Conservation (phyloP, 2,797 vertebrate species). For the Clangula hyemalis region DNA sequence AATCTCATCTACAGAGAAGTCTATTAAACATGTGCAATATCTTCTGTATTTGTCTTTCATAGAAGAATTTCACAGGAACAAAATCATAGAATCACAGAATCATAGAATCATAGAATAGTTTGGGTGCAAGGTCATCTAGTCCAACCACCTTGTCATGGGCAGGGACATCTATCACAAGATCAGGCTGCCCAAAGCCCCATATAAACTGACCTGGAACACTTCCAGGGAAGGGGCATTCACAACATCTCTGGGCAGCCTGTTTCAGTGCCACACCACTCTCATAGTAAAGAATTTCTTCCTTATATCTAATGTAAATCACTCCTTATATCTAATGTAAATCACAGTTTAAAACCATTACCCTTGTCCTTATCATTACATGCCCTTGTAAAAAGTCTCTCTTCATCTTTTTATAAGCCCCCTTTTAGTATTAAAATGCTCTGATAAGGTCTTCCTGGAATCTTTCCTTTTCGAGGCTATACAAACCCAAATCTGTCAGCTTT, state of each 20-base stretch:
- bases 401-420: background rate
- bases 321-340: background rate
- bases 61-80: background rate
- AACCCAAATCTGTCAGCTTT: background rate
- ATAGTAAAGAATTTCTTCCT: background rate
- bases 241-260: too few species aligned
- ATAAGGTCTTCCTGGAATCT: background rate
- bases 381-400: background rate
- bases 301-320: background rate
- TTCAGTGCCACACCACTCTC: too few species aligned
- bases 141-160: background rate
- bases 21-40: background rate
- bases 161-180: too few species aligned
- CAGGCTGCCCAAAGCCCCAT: too few species aligned
- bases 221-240: too few species aligned
- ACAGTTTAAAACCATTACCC: background rate
- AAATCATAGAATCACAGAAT: background rate
- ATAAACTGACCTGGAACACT: too few species aligned
- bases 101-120: background rate
- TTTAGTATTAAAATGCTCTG: background rate
- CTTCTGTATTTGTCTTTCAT: background rate
- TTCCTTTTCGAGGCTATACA: background rate
- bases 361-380: background rate
- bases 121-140: background rate
- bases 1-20: background rate